Conservation (phyloP, 2,888 invertebrate species). For the Anarsia innoxiella region DNA sequence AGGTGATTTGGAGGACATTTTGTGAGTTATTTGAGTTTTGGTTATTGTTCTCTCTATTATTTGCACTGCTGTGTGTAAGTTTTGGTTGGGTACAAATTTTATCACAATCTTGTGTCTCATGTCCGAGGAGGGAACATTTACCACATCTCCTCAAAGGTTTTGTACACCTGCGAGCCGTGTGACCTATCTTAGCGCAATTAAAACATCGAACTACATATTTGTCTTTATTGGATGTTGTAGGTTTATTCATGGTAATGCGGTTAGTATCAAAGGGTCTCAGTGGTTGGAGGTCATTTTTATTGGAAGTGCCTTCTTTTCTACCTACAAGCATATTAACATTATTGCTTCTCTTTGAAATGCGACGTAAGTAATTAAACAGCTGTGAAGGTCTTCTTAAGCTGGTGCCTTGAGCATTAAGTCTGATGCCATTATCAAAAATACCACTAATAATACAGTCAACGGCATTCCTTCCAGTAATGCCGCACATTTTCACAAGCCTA, state of each 20-base stretch:
- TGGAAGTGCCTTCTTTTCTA: too few species aligned
- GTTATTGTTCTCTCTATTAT: background rate
- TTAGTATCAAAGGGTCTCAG: too few species aligned
- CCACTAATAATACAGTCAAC: slow-evolving; percentile 20
- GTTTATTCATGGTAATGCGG: background rate
- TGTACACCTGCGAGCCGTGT: background rate
- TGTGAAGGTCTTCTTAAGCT: slow-evolving; percentile 3
- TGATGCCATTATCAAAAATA: slow-evolving; percentile 16
- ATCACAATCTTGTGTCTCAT: background rate
- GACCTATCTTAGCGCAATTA: background rate
- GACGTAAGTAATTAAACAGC: slow-evolving; percentile 1
- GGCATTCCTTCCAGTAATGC: slow-evolving; percentile 14
- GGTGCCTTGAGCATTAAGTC: slow-evolving; percentile 16
- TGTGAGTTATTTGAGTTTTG: background rate
- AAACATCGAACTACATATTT: background rate
- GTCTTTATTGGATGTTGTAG: too few species aligned
- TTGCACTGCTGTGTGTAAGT: too few species aligned
- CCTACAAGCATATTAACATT: background rate
- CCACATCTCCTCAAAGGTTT: background rate
- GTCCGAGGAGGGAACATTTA: background rate
- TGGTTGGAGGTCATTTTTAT: background rate
- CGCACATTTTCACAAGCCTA: background rate
- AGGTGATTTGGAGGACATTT: background rate
- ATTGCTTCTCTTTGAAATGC: background rate
- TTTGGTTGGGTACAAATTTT: background rate